Evolutionary conservation across 2,113 vertebrate species (phyloP).

Genomic region (Steatornis caripensis): DNA sequence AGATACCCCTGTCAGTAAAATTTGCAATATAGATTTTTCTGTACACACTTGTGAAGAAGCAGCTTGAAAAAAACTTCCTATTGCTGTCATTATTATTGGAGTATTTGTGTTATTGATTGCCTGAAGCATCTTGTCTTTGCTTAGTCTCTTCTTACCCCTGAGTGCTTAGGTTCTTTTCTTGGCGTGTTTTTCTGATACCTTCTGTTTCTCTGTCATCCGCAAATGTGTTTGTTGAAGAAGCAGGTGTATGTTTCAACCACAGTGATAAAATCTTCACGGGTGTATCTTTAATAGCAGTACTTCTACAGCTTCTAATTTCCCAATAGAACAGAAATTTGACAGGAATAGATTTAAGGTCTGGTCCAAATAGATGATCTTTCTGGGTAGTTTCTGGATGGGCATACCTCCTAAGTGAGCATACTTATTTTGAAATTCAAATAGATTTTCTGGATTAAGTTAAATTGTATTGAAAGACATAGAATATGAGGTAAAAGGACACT

Average conservation of each 20-base stretch:
- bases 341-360: background rate
- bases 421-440: background rate
- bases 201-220: background rate
- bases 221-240: background rate
- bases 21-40: background rate
- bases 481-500: background rate
- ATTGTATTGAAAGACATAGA: background rate
- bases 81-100: background rate
- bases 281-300: background rate
- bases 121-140: constrained; percentile 14
- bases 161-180: background rate
- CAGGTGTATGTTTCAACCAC: background rate
- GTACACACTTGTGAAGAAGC: background rate
- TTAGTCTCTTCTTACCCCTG: background rate
- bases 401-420: background rate
- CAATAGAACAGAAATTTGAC: background rate
- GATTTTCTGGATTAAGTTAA: background rate
- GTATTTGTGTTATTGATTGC: background rate
- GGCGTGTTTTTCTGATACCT: background rate
- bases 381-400: background rate
- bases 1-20: background rate
- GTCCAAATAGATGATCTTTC: background rate
- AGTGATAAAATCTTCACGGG: background rate
- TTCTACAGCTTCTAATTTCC: background rate
- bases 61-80: background rate